A percentile compares a stretch with the other conserved stretches of the same genome.
Evolutionary conservation across 2,797 vertebrate genomes (phyloP).

Genomic region (Oreortyx pictus): DNA sequence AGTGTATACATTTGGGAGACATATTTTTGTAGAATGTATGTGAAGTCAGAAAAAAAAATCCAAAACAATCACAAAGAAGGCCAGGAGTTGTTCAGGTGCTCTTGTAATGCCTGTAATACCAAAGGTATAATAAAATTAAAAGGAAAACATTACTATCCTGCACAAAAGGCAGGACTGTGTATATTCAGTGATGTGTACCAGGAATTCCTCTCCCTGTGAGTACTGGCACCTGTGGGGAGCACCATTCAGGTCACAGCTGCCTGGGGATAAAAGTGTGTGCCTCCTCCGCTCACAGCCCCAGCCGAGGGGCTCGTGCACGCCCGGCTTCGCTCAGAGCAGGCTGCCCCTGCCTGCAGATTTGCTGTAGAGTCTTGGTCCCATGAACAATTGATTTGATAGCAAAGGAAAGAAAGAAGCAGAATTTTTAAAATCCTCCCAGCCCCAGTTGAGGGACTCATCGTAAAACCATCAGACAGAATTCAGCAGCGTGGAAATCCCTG

Average conservation of each 20-base stretch:
- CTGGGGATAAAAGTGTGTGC: rapidly evolving
- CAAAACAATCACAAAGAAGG: neutral
- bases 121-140: neutral
- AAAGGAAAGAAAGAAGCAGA: conserved; percentile 10
- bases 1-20: neutral
- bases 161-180: neutral
- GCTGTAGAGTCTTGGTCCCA: neutral
- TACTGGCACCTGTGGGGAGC: neutral
- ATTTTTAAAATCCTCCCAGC: conserved; percentile 4
- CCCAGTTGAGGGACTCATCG: neutral
- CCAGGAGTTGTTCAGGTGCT: neutral
- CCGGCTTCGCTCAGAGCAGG: rapidly evolving
- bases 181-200: rapidly evolving
- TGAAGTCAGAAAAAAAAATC: neutral
- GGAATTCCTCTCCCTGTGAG: neutral
- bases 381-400: neutral
- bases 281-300: neutral
- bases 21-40: neutral
- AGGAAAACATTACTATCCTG: neutral
- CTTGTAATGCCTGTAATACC: neutral
- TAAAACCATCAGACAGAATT: conserved; percentile 13
- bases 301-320: neutral
- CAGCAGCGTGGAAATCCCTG: conserved; percentile 24
- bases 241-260: neutral
- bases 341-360: neutral